Conservation (phyloP, 2,888 invertebrate genomes). For the Orthosia gothica region DNA sequence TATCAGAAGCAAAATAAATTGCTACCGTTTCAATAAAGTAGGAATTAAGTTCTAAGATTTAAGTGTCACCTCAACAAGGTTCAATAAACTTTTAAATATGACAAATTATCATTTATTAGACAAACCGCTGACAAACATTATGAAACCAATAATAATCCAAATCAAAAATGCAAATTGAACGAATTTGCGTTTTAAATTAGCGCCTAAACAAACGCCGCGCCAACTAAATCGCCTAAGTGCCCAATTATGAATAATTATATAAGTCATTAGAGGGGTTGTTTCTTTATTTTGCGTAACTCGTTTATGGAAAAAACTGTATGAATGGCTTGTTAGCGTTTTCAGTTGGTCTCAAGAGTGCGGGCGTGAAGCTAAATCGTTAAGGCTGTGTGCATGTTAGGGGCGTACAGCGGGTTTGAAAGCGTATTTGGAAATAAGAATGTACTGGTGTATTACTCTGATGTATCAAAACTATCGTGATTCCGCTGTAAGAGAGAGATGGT, state of each 20-base stretch:
- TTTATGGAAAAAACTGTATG: slow-evolving; percentile 84
- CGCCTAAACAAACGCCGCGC: slow-evolving; percentile 67
- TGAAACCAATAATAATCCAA: slow-evolving; percentile 37
- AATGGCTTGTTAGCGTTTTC: slow-evolving; percentile 88
- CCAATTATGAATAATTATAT: slow-evolving; percentile 84
- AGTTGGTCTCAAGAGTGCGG: slow-evolving; percentile 81
- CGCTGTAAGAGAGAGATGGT: too few species aligned
- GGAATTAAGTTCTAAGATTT: neutral
- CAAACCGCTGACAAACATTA: slow-evolving; percentile 34
- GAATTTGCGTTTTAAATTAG: slow-evolving; percentile 70
- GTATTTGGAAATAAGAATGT: neutral
- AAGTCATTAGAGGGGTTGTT: slow-evolving; percentile 82
- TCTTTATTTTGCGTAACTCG: slow-evolving; percentile 80
- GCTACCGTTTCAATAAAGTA: slow-evolving; percentile 24
- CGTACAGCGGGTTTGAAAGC: slow-evolving; percentile 62
- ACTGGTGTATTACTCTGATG: too few species aligned
- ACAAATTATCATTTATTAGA: slow-evolving; percentile 44
- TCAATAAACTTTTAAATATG: slow-evolving; percentile 16
- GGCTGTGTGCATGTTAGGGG: slow-evolving; percentile 45
- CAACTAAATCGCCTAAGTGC: slow-evolving; percentile 76
- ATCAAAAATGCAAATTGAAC: slow-evolving; percentile 66
- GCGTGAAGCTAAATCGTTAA: slow-evolving; percentile 79
- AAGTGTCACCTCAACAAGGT: slow-evolving; percentile 13
- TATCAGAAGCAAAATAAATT: slow-evolving; percentile 11
- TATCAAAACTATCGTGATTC: too few species aligned